Percentiles rank a stretch among this genome's conserved stretches.
These are phyloP conservation scores for Zaprionus taronus DNA, from an alignment of 1,140 invertebrate genomes.

Conservation along the genomic window DNA sequence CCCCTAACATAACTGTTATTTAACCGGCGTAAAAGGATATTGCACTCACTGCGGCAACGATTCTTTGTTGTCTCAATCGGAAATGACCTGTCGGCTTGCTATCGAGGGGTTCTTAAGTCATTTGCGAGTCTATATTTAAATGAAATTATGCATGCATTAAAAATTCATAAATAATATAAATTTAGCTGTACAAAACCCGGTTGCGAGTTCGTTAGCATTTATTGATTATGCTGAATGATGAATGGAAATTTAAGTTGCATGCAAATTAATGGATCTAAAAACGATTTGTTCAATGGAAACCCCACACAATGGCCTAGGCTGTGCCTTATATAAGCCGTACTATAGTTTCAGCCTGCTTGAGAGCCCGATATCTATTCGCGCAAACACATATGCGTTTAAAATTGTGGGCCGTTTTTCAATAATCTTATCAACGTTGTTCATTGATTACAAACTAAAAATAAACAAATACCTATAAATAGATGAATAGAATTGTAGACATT, in stretches of 20 bases:
- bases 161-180: slow-evolving; percentile 65
- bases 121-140: slow-evolving; percentile 39
- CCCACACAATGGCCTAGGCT: background rate
- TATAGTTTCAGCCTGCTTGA: background rate
- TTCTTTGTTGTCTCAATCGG: background rate
- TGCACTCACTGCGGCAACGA: background rate
- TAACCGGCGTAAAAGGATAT: background rate
- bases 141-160: slow-evolving; percentile 53
- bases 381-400: slow-evolving; percentile 26
- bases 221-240: slow-evolving; percentile 48
- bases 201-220: slow-evolving; percentile 5
- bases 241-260: slow-evolving; percentile 73
- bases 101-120: slow-evolving; percentile 2
- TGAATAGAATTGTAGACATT: slow-evolving; percentile 35
- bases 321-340: slow-evolving; percentile 30
- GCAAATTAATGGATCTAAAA: slow-evolving; percentile 75
- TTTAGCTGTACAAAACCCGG: slow-evolving; percentile 21
- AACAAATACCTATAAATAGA: slow-evolving; percentile 71
- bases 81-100: background rate
- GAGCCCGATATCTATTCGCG: slow-evolving; percentile 40
- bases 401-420: slow-evolving; percentile 47
- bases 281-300: slow-evolving; percentile 51
- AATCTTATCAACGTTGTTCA: slow-evolving; percentile 64
- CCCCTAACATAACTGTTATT: background rate
- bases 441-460: slow-evolving; percentile 76